phyloP scores from a whole-genome alignment of 2,797 vertebrate species.

The Chromobotia macracanthus region DNA sequence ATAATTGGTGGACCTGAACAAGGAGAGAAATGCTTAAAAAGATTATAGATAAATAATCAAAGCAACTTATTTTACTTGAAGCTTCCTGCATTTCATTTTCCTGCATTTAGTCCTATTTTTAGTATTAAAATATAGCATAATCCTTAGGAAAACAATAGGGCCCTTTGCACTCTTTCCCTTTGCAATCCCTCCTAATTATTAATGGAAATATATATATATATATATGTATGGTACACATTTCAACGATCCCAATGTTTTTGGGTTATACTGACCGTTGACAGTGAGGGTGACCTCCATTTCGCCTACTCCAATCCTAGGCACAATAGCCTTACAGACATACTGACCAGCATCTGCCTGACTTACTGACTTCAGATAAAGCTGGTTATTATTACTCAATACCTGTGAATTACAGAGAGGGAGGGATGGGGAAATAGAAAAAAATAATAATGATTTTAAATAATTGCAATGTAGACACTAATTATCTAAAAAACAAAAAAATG shows the following conservation, averaged over 20 bases:
- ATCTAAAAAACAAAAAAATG: conserved; percentile 29
- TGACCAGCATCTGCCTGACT: conserved; percentile 89
- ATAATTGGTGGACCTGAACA: conserved; percentile 89
- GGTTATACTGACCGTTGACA: conserved; percentile 85
- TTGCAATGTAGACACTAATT: too few relatives aligned
- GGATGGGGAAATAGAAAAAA: conserved; percentile 18
- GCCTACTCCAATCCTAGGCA: conserved; percentile 91
- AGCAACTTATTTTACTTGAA: not conserved
- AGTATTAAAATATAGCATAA: too few relatives aligned
- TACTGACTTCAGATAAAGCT: conserved; percentile 90
- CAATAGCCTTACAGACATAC: conserved; percentile 95
- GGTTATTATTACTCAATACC: conserved; percentile 97
- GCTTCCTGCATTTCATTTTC: not conserved
- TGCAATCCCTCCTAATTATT: too few relatives aligned
- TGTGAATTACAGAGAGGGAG: conserved; percentile 61
- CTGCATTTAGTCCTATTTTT: too few relatives aligned
- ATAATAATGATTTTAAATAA: too few relatives aligned
- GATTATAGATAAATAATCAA: not conserved
- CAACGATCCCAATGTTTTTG: not conserved
- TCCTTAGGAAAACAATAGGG: too few relatives aligned
- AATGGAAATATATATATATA: not conserved
- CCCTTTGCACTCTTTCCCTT: too few relatives aligned
- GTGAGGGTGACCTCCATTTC: conserved; percentile 90
- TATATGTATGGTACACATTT: too few relatives aligned
- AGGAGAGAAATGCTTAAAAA: not conserved